Percentiles rank a stretch among this genome's conserved stretches.
Conservation (phyloP, 2,797 vertebrate species). For the Acestrorhynchus altus region DNA sequence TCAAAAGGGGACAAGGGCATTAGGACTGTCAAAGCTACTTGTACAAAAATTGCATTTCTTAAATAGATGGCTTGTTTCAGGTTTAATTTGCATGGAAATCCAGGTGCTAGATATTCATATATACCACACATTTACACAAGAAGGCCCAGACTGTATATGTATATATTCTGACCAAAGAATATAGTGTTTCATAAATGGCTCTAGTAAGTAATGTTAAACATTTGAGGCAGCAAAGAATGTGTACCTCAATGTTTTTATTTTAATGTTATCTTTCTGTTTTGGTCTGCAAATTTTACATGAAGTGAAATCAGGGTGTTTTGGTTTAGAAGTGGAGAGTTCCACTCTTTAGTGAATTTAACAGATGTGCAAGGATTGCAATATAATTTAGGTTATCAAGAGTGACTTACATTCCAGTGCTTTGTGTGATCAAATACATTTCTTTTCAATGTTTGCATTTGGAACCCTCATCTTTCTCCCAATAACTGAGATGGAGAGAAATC, state of each 20-base stretch:
- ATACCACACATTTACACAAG: not conserved
- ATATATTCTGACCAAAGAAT: slow-evolving; percentile 53
- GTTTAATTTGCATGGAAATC: slow-evolving; percentile 37
- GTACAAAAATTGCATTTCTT: slow-evolving; percentile 24
- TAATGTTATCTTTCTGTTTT: no score
- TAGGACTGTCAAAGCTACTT: slow-evolving; percentile 28
- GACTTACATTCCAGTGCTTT: slow-evolving; percentile 66
- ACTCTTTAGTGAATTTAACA: slow-evolving; percentile 36
- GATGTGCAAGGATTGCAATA: slow-evolving; percentile 57
- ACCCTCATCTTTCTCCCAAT: slow-evolving; percentile 31
- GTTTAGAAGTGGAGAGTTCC: slow-evolving; percentile 8
- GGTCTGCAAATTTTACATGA: slow-evolving; percentile 3
- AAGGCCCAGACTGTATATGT: slow-evolving; percentile 29
- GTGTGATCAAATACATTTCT: slow-evolving; percentile 39
- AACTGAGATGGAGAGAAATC: slow-evolving; percentile 42
- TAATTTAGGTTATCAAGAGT: slow-evolving; percentile 62
- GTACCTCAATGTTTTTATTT: slow-evolving; percentile 15
- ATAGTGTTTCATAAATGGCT: slow-evolving; percentile 19
- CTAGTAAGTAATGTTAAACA: slow-evolving; percentile 8
- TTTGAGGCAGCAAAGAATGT: slow-evolving; percentile 23
- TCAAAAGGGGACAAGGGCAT: slow-evolving; percentile 42
- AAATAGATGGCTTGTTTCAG: not conserved
- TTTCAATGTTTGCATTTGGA: slow-evolving; percentile 37
- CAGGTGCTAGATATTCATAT: slow-evolving; percentile 22
- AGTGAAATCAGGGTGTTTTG: slow-evolving; percentile 12